These are phyloP conservation scores for Arenaria interpres DNA, from an alignment of 2,113 vertebrate species.

Conservation along the genomic window DNA sequence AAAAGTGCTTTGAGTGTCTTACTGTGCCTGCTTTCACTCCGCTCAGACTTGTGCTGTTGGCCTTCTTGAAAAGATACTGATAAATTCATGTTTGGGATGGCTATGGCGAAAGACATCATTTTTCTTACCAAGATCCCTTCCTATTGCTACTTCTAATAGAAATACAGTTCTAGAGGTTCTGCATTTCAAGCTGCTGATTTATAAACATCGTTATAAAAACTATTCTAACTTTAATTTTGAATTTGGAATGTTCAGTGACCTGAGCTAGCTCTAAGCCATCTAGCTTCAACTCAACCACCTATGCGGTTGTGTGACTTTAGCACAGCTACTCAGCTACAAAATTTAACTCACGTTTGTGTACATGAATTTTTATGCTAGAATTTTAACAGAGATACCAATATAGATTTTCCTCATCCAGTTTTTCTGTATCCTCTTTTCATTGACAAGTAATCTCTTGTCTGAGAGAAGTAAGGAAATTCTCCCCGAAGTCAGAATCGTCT, in stretches of 20 bases:
- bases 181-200: background rate
- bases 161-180: background rate
- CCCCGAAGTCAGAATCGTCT: background rate
- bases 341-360: fast-evolving
- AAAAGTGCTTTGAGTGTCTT: background rate
- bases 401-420: background rate
- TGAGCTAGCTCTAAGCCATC: background rate
- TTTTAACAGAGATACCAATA: background rate
- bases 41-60: background rate
- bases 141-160: background rate
- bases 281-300: background rate
- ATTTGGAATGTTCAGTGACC: background rate
- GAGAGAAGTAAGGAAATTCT: background rate
- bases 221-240: background rate
- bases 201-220: background rate
- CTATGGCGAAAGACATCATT: background rate
- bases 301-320: background rate
- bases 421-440: background rate
- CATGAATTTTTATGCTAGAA: background rate
- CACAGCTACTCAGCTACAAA: background rate
- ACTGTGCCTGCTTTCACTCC: background rate
- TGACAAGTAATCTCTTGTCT: background rate
- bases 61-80: background rate
- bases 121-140: background rate
- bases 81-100: background rate